Conservation (phyloP, 2,797 vertebrate genomes). For the Enteromius trimaculatus region DNA sequence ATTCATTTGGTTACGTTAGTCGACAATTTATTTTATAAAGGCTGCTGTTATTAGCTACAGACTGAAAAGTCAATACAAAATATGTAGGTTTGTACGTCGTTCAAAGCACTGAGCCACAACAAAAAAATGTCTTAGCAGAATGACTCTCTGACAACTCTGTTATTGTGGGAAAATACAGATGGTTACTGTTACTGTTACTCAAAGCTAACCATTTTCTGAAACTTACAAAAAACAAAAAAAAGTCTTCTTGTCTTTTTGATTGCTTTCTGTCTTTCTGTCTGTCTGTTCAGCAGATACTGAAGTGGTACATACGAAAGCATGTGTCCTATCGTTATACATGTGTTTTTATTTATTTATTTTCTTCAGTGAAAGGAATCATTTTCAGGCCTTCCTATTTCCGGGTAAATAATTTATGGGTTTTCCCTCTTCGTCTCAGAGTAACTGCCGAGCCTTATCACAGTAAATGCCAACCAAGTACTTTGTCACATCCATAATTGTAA, state of each 20-base stretch:
- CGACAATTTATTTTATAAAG: background rate
- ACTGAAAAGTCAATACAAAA: background rate
- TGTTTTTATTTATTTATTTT: no score
- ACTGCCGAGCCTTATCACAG: constrained; percentile 17
- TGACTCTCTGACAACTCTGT: background rate
- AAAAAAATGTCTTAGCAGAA: background rate
- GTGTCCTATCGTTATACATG: background rate
- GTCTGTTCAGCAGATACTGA: background rate
- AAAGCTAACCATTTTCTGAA: background rate
- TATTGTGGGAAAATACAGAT: background rate
- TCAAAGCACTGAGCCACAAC: constrained; percentile 1
- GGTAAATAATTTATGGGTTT: constrained; percentile 22
- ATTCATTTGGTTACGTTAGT: background rate
- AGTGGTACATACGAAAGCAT: background rate
- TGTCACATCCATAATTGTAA: constrained; percentile 29
- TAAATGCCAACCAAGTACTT: constrained; percentile 27
- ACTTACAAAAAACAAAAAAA: background rate
- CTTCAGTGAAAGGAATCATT: background rate
- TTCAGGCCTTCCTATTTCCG: background rate
- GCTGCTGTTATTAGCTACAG: background rate
- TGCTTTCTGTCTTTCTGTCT: background rate
- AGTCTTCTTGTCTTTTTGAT: background rate
- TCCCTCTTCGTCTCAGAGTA: constrained; percentile 9
- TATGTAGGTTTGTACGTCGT: constrained; percentile 4
- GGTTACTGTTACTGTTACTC: background rate